A percentile compares a stretch with the other conserved stretches of the same genome.
Conservation (phyloP, 2,888 invertebrate genomes). For the Drosophila rellima region DNA sequence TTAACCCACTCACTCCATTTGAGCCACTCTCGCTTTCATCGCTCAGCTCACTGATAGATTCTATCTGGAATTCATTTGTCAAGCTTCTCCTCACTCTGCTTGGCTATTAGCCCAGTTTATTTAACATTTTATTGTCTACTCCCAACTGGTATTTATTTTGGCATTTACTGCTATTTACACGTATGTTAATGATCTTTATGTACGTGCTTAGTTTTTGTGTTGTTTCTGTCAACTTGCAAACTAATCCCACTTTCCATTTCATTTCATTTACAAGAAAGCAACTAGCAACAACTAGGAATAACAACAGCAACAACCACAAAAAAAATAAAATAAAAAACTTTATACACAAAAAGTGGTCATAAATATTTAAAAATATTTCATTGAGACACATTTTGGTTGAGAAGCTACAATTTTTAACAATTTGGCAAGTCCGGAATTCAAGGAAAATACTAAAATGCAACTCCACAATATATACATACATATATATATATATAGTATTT, state of each 20-base stretch:
- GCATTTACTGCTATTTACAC: slow-evolving; percentile 30
- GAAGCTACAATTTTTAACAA: not conserved
- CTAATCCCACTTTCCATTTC: slow-evolving; percentile 75
- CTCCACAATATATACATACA: no score
- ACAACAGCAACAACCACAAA: not conserved
- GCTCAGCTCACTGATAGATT: slow-evolving; percentile 51
- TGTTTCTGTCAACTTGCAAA: slow-evolving; percentile 22
- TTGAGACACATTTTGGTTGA: slow-evolving; percentile 6
- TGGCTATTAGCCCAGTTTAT: slow-evolving; percentile 24
- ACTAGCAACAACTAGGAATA: slow-evolving; percentile 15
- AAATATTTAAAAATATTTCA: slow-evolving; percentile 13
- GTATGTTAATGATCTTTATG: slow-evolving; percentile 58
- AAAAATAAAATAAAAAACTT: not conserved
- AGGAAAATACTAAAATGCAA: not conserved
- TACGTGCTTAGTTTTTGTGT: slow-evolving; percentile 47
- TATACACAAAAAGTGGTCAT: slow-evolving; percentile 19
- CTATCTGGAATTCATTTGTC: slow-evolving; percentile 60
- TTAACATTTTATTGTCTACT: slow-evolving; percentile 16
- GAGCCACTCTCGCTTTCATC: slow-evolving; percentile 75
- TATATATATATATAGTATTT: no score
- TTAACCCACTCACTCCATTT: slow-evolving; percentile 32
- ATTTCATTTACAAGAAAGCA: slow-evolving; percentile 57
- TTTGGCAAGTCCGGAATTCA: not conserved
- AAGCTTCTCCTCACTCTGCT: slow-evolving; percentile 5
- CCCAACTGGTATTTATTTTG: slow-evolving; percentile 30